phyloP scores from a whole-genome alignment of 2,113 vertebrate species.

The Amazona vittata region DNA sequence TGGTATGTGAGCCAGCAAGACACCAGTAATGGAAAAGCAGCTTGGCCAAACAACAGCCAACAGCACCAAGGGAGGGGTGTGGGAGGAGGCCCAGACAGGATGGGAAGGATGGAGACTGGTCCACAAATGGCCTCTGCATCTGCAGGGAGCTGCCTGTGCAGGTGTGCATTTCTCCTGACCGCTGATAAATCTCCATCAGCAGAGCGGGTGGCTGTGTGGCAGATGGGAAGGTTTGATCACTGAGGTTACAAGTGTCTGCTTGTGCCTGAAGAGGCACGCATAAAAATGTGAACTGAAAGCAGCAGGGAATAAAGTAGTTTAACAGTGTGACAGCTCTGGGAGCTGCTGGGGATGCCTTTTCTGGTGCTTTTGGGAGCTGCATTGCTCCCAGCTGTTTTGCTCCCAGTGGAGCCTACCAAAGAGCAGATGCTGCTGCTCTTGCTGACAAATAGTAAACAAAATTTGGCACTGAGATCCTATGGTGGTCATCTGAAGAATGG shows the following conservation, averaged over 20 bases:
- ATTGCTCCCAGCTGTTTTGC: background rate
- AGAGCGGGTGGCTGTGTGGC: background rate
- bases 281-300: background rate
- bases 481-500: background rate
- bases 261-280: background rate
- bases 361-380: background rate
- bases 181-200: rapidly evolving
- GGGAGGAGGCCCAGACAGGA: background rate
- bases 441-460: background rate
- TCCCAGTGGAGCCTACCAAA: background rate
- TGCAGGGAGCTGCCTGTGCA: background rate
- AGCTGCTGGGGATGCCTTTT: background rate
- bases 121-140: background rate
- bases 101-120: background rate
- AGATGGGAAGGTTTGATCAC: background rate
- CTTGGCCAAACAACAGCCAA: background rate
- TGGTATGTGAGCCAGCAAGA: background rate
- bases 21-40: background rate
- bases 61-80: background rate
- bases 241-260: background rate
- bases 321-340: background rate
- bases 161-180: background rate
- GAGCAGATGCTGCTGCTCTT: slow-evolving; percentile 2
- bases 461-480: background rate
- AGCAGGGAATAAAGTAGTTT: background rate